Percentiles rank a stretch among this genome's conserved stretches.
These are phyloP conservation scores for Mimas tiliae DNA, from an alignment of 2,888 invertebrate genomes.

Conservation along the genomic window DNA sequence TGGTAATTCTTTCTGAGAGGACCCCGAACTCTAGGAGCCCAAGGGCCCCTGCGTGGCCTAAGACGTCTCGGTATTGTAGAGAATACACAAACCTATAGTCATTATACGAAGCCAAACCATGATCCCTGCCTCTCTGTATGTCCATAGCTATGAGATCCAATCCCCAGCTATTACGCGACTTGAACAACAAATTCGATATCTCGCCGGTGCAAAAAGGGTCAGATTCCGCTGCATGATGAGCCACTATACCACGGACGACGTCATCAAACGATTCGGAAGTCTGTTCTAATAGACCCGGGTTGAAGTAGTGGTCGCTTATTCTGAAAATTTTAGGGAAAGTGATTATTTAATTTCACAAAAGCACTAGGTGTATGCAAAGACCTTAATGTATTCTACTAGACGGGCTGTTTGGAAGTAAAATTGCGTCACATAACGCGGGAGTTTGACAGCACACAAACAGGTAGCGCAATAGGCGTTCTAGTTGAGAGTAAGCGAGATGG, in stretches of 20 bases:
- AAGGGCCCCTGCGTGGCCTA: no score
- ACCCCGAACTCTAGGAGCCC: background rate
- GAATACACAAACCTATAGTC: constrained; percentile 77
- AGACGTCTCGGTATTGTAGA: no score
- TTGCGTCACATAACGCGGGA: no score
- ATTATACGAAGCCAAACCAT: constrained; percentile 87
- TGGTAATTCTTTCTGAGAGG: no score
- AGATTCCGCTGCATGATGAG: constrained; percentile 82
- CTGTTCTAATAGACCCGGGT: constrained; percentile 82
- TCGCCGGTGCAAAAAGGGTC: constrained; percentile 83
- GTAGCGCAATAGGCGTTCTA: no score
- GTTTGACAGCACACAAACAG: no score
- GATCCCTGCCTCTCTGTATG: constrained; percentile 87
- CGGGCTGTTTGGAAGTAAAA: no score
- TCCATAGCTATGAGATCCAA: constrained; percentile 87
- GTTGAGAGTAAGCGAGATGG: no score
- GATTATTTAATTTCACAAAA: background rate
- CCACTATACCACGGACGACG: constrained; percentile 81
- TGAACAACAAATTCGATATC: constrained; percentile 78
- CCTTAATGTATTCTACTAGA: no score
- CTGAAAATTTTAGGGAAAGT: constrained; percentile 55
- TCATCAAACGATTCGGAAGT: constrained; percentile 79
- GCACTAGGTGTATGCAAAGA: no score
- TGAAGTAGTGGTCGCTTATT: constrained; percentile 83
- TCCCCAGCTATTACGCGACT: constrained; percentile 77